phyloP scores from a whole-genome alignment of 2,888 invertebrate species.

The Caenorhabditis virilis region DNA sequence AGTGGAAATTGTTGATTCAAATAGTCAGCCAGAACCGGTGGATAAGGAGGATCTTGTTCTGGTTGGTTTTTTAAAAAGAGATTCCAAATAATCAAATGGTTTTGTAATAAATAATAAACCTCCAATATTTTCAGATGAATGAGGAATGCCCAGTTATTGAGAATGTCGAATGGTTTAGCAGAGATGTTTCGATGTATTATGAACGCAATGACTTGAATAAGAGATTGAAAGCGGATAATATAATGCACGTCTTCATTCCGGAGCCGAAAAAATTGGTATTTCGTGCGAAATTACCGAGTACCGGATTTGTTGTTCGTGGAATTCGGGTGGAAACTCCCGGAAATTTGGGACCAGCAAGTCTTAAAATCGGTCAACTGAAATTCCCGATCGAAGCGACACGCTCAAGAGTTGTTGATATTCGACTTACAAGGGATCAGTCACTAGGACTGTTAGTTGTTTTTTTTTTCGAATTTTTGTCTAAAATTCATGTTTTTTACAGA shows the following conservation, averaged over 20 bases:
- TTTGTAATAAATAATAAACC: neutral
- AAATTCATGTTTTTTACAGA: neutral
- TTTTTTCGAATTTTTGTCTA: no score
- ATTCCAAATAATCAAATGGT: neutral
- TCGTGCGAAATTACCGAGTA: neutral
- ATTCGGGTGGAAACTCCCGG: neutral
- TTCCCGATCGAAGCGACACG: conserved; percentile 1
- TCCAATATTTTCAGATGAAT: conserved; percentile 16
- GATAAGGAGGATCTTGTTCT: conserved; percentile 24
- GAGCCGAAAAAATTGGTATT: conserved; percentile 3
- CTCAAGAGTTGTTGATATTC: conserved; percentile 32
- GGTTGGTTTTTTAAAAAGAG: conserved; percentile 4
- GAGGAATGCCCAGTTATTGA: conserved; percentile 28
- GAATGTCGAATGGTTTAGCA: conserved; percentile 28
- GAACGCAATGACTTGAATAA: conserved; percentile 31
- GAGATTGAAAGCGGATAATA: conserved; percentile 16
- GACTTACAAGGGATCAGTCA: conserved; percentile 24
- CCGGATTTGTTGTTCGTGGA: conserved; percentile 1
- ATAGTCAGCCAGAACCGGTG: neutral
- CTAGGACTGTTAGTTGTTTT: conserved; percentile 2
- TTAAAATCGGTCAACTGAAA: neutral
- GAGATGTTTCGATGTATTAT: conserved; percentile 37
- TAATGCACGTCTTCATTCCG: conserved; percentile 4
- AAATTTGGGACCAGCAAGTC: neutral
- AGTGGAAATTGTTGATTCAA: conserved; percentile 2